Percentiles rank a stretch among this genome's conserved stretches.
Evolutionary conservation across 2,113 vertebrate species (phyloP).

Genomic region (Spea bombifrons): DNA sequence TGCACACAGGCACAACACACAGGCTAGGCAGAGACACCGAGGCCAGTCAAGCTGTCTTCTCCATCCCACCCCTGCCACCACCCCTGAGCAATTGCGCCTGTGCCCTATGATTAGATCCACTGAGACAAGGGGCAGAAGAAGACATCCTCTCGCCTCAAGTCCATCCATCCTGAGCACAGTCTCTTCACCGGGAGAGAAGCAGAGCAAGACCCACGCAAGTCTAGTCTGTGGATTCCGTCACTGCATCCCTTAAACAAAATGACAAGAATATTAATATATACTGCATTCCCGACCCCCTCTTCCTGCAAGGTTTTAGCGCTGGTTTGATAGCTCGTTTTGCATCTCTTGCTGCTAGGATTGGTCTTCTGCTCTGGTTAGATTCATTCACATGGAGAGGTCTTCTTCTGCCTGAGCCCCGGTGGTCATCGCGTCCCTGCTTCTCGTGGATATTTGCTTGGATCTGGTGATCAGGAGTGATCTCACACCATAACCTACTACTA

Average conservation of each 20-base stretch:
- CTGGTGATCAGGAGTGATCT: constrained; percentile 27
- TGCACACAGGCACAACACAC: neutral
- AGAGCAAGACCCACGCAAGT: constrained; percentile 1
- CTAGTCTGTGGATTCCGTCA: constrained; percentile 26
- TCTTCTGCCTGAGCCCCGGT: constrained; percentile 17
- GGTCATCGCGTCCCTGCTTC: constrained; percentile 1
- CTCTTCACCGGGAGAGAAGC: constrained; percentile 35
- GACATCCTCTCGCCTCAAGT: neutral
- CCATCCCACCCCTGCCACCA: constrained; percentile 40
- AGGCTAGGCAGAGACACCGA: too few relatives aligned
- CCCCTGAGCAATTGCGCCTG: constrained; percentile 41
- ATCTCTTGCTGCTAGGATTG: constrained; percentile 41
- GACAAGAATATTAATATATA: constrained; percentile 44
- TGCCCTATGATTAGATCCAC: constrained; percentile 12
- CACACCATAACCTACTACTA: neutral
- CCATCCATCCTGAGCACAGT: constrained; percentile 1
- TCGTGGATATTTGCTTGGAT: constrained; percentile 29
- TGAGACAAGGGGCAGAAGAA: neutral
- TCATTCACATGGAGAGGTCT: constrained; percentile 18
- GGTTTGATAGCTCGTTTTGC: constrained; percentile 29
- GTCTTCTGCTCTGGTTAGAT: constrained; percentile 24
- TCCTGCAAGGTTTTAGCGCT: constrained; percentile 34
- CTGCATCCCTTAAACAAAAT: constrained; percentile 25
- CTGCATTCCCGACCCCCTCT: constrained; percentile 35
- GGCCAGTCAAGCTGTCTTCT: constrained; percentile 29